Percentiles rank a stretch among this genome's conserved stretches.
Conservation (phyloP, 1,140 invertebrate genomes). For the Hetaerina americana region DNA sequence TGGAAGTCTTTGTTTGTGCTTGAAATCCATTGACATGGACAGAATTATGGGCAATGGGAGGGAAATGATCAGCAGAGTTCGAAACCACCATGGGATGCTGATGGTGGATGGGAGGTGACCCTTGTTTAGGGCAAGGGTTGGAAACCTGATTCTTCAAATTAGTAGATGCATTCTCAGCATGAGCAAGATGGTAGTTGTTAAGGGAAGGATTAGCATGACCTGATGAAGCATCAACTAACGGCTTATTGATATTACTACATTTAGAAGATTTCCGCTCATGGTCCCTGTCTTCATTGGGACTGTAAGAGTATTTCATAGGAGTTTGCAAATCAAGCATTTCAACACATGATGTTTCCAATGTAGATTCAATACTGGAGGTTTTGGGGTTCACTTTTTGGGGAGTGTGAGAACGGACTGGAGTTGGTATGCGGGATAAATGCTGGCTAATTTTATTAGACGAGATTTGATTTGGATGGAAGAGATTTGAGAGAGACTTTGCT, state of each 20-base stretch:
- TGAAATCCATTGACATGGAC: too few relatives aligned
- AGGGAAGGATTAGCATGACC: background rate
- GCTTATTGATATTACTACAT: background rate
- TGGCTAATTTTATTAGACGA: background rate
- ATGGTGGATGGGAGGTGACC: too few relatives aligned
- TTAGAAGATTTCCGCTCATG: background rate
- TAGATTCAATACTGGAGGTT: too few relatives aligned
- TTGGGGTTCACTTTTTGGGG: background rate
- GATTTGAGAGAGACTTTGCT: background rate
- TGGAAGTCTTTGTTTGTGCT: background rate
- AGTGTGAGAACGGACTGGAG: background rate
- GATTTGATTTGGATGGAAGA: background rate
- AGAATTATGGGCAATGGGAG: too few relatives aligned
- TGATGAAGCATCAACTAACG: background rate
- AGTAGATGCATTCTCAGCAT: too few relatives aligned
- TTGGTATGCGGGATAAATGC: background rate
- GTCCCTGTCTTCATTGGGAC: background rate
- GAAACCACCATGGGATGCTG: too few relatives aligned
- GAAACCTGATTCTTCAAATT: too few relatives aligned
- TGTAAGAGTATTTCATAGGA: background rate
- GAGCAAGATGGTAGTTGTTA: too few relatives aligned
- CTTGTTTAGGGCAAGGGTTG: too few relatives aligned
- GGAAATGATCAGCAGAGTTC: too few relatives aligned
- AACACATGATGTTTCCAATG: too few relatives aligned
- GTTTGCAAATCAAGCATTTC: background rate